A percentile compares a stretch with the other conserved stretches of the same genome.
Conservation (phyloP, 2,797 vertebrate species). For the Pipistrellus kuhlii region DNA sequence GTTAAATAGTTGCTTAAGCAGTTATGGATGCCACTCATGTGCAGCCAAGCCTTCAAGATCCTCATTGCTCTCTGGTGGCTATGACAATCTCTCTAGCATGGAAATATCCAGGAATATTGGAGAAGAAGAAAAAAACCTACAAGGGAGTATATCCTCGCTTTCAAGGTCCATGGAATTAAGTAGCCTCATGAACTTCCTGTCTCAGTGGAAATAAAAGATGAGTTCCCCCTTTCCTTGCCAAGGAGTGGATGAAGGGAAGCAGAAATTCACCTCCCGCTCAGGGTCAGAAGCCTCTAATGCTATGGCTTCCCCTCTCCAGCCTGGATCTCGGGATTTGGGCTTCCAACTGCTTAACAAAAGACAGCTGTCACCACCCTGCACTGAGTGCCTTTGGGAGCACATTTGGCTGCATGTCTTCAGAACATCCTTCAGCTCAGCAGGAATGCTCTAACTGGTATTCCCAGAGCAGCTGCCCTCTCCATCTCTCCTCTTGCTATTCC, state of each 20-base stretch:
- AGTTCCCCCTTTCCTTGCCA: neutral
- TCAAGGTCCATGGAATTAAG: neutral
- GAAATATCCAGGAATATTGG: neutral
- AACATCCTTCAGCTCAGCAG: constrained; percentile 58
- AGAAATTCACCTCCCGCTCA: neutral
- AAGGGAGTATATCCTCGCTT: neutral
- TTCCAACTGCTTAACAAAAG: constrained; percentile 51
- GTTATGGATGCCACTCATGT: neutral
- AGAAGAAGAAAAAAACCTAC: neutral
- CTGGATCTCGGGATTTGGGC: neutral
- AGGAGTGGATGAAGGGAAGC: neutral
- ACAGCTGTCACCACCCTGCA: neutral
- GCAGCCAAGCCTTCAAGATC: neutral
- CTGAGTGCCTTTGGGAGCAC: constrained; percentile 37
- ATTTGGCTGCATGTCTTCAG: constrained; percentile 50
- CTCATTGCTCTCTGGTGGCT: neutral
- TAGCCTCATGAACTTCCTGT: neutral
- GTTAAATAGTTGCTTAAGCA: constrained; percentile 26
- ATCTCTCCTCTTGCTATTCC: neutral
- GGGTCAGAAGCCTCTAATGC: neutral
- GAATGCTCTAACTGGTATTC: constrained; percentile 56
- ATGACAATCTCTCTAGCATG: neutral
- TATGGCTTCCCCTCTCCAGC: neutral
- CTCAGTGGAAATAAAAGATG: constrained; percentile 7
- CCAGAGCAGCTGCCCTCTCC: constrained; percentile 25